These are phyloP conservation scores for Phortica variegata DNA, from an alignment of 1,140 invertebrate genomes.

Conservation along the genomic window DNA sequence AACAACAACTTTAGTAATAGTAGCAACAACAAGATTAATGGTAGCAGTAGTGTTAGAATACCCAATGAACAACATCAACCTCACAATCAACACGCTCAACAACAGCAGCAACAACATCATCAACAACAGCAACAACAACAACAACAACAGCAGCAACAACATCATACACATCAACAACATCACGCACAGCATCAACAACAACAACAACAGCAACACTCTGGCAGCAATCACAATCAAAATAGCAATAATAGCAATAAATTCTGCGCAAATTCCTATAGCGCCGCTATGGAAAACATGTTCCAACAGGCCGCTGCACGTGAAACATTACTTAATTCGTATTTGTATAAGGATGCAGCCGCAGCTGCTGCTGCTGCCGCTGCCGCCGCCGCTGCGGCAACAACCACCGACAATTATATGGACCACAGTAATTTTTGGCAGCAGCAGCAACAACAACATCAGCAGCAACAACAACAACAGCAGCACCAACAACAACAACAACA, in stretches of 20 bases:
- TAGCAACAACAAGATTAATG: neutral
- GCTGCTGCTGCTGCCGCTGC: conserved; percentile 13
- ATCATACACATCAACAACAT: conserved; percentile 16
- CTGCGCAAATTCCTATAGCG: conserved; percentile 26
- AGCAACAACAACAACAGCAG: conserved; percentile 18
- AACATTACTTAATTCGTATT: conserved; percentile 35
- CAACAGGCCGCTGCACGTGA: conserved; percentile 30
- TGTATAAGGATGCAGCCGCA: conserved; percentile 29
- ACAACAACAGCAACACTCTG: conserved; percentile 23
- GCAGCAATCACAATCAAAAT: neutral
- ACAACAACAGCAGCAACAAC: conserved; percentile 21
- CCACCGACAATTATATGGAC: conserved; percentile 24
- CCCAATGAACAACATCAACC: too few relatives aligned
- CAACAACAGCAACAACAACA: conserved; percentile 21
- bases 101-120: conserved; percentile 12
- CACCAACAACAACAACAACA: conserved; percentile 18
- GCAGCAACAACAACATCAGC: conserved; percentile 29
- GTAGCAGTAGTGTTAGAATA: too few relatives aligned
- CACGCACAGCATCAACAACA: conserved; percentile 4
- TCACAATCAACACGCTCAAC: neutral
- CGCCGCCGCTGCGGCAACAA: conserved; percentile 1
- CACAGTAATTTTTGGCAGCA: conserved; percentile 42
- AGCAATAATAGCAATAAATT: conserved; percentile 26
- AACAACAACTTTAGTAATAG: conserved; percentile 14
- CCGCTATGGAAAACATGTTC: conserved; percentile 47